Evolutionary conservation across 2,888 invertebrate genomes (phyloP), one percentile per base, ranked within the genome.

Genomic region (Mechanitis mazaeus): DNA sequence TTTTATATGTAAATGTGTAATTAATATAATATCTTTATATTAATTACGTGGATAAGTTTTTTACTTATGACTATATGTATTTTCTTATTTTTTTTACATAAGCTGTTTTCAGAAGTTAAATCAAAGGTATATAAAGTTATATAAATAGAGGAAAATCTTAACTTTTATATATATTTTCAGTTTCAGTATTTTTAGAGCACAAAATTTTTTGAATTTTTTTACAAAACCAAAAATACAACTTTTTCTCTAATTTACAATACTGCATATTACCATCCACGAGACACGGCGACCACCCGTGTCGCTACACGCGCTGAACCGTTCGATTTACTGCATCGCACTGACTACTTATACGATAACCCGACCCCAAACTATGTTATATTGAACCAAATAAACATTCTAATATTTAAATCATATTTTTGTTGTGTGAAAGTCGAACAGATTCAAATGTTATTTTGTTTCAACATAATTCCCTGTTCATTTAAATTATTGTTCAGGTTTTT

Each of bases 251-350:
- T 33, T 56, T 2, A 53, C 56, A 9, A 33, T 69, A 60, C 45
- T 58, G 64, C 67, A 64, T 60, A 33, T 42, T 3, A 6, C 63
- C 46, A 28, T 66, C 69, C 66, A 31, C 61, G 73, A 74, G 66
- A 60, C 71, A 70, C 69, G 55, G 56, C 74, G 81, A 79, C 83
- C 83, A 83, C 83, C 83, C 82, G 80, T 74, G 73, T 73, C 72
- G 83, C 76, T 77, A 79, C 80, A 78, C 73, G 80, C 73, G 77
- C 77, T 74, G 75, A 74, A 72, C 75, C 73, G 73, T 59, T 71
- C 77, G 78, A 79, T 83, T 83, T 82, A 83, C 79, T 79, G 75
- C 73, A 74, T 74, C 75, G 68, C 68, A 65, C 66, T 67, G 66
- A 69, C 73, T 70, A 67, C 75, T 68, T 69, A 71, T 71, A 73